Evolutionary conservation across 2,113 vertebrate genomes (phyloP).

Genomic region (Apodemus speciosus): DNA sequence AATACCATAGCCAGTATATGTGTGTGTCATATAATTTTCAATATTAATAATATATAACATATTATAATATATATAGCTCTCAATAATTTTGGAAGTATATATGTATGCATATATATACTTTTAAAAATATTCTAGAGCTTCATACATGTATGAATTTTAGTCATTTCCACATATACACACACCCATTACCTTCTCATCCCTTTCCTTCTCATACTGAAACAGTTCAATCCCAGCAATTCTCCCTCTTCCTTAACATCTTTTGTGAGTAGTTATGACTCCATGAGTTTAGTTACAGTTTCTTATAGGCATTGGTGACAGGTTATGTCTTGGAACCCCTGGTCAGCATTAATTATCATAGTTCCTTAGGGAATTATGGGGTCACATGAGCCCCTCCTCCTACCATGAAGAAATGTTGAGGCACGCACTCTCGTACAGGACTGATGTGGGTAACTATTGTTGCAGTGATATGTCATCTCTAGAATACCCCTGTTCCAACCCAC

Average conservation of each 20-base stretch:
- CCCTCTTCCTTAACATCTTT: neutral
- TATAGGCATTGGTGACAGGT: neutral
- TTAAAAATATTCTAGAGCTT: neutral
- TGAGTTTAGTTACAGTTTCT: neutral
- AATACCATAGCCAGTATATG: neutral
- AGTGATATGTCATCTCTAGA: neutral
- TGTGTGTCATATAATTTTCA: neutral
- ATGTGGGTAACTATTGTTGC: too few species aligned
- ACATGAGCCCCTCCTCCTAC: too few species aligned
- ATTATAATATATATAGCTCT: neutral
- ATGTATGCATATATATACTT: neutral
- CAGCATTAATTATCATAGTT: neutral
- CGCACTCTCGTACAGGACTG: neutral
- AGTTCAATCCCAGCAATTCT: neutral
- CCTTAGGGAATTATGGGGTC: neutral
- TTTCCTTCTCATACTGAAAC: neutral
- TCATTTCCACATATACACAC: neutral
- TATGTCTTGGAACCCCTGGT: neutral
- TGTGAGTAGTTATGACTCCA: neutral
- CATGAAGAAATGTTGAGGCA: neutral
- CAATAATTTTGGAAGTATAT: neutral
- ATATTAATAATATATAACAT: neutral
- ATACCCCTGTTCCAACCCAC: neutral
- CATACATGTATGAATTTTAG: neutral
- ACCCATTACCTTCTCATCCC: neutral